Base-by-base conservation (phyloP, 2,888 invertebrate genomes). In the Pandemis heparana region DNA sequence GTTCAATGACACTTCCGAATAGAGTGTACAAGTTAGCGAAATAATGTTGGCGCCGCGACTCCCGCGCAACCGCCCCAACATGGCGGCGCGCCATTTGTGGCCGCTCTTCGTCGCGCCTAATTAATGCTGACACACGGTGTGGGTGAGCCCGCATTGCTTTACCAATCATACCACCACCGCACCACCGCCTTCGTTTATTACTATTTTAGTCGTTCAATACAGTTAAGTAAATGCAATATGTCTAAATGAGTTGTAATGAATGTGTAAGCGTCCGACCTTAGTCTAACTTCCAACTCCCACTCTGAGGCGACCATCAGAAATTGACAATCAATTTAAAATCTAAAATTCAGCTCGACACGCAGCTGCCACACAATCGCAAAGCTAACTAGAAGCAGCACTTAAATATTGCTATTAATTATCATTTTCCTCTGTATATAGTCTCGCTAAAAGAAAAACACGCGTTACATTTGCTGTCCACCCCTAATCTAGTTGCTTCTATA, bases 11-110 rank as follows among this genome's bases (percentile, higher is more conserved):
- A 64, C 53, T 65, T 64, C 65, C 69, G 60, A 74, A 48, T 53
- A 66, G 62, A 23, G 16, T 76, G 81, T 79, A 82, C 82, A 85
- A 87, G 86, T 86, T 83, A 82, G 81, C 79, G 78, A 86, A 85
- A 84, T 85, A 89, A 88, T 87, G 80, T 79, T 83, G 88, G 88
- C 89, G 88, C 85, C 89, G 80, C 75, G 78, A 86, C 91, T 89
- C 88, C 89, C 90, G 87, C 92, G 89, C 91, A 86, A 79, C 82
- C 56, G 56, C 79, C 84, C 88, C 85, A 85, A 88, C 90, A 90
- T 87, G 90, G 92, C 87, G 88, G 83, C 90, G 85, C 85, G 82
- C 93, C 93, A 91, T 92, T 90, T 93, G 88, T 86, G 91, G 92
- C 80, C 85, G 84, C 85, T 84, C 84, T 84, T 82, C 84, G 84